Conservation (phyloP, 2,113 vertebrate genomes). For the Barbus barbus region DNA sequence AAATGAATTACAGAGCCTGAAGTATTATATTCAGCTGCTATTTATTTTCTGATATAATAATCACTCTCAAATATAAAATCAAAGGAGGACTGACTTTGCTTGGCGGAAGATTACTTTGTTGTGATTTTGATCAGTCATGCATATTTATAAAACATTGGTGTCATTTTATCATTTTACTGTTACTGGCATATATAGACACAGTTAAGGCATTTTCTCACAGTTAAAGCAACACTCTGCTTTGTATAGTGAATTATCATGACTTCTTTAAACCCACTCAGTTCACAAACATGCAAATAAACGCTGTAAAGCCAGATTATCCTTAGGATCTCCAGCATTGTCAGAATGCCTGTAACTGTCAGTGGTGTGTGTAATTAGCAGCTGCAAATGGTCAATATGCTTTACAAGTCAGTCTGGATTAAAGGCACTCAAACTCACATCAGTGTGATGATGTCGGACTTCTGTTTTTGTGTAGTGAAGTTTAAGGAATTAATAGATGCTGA, state of each 20-base stretch:
- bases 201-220: background rate
- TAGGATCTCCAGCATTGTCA: background rate
- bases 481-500: background rate
- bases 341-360: background rate
- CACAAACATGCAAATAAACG: background rate
- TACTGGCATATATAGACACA: background rate
- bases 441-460: background rate
- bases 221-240: background rate
- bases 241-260: background rate
- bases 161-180: background rate
- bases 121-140: background rate
- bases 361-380: background rate
- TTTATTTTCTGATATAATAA: background rate
- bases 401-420: background rate
- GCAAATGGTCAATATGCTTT: background rate
- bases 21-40: too few species aligned
- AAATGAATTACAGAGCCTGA: too few species aligned
- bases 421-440: background rate
- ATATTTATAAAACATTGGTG: background rate
- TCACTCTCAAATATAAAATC: too few species aligned
- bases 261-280: background rate
- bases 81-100: background rate
- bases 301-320: background rate
- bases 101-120: background rate
- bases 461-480: background rate